Percentiles rank a stretch among this genome's conserved stretches.
Evolutionary conservation across 2,113 vertebrate species (phyloP).

Genomic region (Falco punctatus): DNA sequence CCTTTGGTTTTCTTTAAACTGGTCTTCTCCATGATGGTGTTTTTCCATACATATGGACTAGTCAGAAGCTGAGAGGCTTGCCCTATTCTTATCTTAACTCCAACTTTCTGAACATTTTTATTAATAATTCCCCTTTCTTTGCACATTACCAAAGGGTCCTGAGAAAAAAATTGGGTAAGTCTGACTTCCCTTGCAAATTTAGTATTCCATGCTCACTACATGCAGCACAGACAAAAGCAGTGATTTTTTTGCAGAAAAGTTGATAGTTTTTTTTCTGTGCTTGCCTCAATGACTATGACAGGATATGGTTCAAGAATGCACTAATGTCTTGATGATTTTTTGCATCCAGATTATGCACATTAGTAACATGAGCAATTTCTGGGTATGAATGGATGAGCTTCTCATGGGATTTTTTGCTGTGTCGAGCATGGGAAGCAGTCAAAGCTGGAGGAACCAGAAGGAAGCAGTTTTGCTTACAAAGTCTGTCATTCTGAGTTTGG

Average conservation of each 20-base stretch:
- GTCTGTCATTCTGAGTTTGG: background rate
- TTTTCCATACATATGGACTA: background rate
- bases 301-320: background rate
- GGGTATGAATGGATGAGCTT: background rate
- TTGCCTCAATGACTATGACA: background rate
- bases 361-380: constrained; percentile 7
- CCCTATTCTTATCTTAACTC: background rate
- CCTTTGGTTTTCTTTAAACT: background rate
- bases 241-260: background rate
- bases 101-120: background rate
- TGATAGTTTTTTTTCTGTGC: background rate
- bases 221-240: background rate
- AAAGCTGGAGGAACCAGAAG: constrained; percentile 4
- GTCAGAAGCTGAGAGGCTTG: background rate
- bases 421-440: constrained; percentile 5
- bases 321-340: background rate
- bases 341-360: constrained; percentile 5
- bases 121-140: background rate
- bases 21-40: background rate
- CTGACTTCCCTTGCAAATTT: background rate
- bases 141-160: background rate
- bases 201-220: background rate
- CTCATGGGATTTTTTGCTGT: background rate
- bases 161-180: background rate
- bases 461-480: constrained; percentile 12